phyloP scores from a whole-genome alignment of 64 coral and sea anemone species.

The Anthopleura sola region DNA sequence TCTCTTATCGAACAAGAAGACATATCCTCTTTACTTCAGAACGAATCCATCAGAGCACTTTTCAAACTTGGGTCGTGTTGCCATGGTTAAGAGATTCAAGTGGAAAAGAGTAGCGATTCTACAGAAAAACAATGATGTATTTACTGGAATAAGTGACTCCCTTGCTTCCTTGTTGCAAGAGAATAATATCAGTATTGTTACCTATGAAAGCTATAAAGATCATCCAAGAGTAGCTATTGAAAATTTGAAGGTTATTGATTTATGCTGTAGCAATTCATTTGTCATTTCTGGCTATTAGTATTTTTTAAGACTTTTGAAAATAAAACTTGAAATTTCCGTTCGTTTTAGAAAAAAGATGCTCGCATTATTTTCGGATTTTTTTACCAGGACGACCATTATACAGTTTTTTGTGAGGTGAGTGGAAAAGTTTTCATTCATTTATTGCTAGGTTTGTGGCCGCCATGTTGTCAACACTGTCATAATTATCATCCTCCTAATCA shows the following conservation, averaged over 20 bases:
- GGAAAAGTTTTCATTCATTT: background rate
- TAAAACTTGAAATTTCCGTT: background rate
- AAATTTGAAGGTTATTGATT: slow-evolving; percentile 48
- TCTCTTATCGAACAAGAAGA: slow-evolving; percentile 36
- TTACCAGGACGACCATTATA: slow-evolving; percentile 46
- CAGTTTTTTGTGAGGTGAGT: slow-evolving; percentile 52
- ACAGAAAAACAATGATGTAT: slow-evolving; percentile 74
- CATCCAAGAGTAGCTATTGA: slow-evolving; percentile 44
- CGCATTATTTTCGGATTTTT: slow-evolving; percentile 66
- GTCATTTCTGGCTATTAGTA: background rate
- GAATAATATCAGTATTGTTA: slow-evolving; percentile 39
- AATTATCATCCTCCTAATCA: background rate
- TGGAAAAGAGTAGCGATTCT: slow-evolving; percentile 71
- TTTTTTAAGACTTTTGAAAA: too few species aligned
- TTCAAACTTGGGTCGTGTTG: slow-evolving; percentile 57
- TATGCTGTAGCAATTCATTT: too few species aligned
- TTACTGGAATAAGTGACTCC: slow-evolving; percentile 72
- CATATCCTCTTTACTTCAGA: slow-evolving; percentile 62
- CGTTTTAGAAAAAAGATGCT: slow-evolving; percentile 54
- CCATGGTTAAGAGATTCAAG: slow-evolving; percentile 61
- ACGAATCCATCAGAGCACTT: slow-evolving; percentile 63
- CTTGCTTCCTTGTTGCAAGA: slow-evolving; percentile 36
- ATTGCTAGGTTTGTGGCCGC: too few species aligned
- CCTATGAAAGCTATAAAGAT: slow-evolving; percentile 68
- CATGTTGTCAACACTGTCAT: background rate